Evolutionary conservation across 2,888 invertebrate species (phyloP).

Genomic region (Pseudococcus viburni): DNA sequence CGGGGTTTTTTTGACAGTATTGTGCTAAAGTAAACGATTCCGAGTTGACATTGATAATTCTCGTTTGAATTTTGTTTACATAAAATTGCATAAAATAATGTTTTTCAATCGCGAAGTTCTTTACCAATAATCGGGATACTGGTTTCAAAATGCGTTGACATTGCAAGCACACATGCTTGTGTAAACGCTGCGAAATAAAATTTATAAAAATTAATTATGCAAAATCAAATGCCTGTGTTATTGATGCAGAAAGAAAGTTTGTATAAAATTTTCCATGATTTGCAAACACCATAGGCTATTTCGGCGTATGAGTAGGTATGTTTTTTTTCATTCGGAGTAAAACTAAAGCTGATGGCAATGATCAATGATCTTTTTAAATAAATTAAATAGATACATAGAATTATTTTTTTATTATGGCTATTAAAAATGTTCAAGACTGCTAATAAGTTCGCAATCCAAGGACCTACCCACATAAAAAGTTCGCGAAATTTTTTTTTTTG

Average conservation of each 20-base stretch:
- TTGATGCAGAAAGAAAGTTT: background rate
- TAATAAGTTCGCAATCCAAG: too few relatives aligned
- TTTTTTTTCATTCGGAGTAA: too few relatives aligned
- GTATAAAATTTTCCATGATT: background rate
- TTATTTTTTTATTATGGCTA: too few relatives aligned
- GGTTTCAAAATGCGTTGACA: slow-evolving; percentile 18
- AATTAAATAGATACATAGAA: too few relatives aligned
- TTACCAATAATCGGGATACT: background rate
- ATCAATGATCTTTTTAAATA: too few relatives aligned
- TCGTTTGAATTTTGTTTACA: background rate
- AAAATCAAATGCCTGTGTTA: background rate
- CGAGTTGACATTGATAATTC: slow-evolving; percentile 2
- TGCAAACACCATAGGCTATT: background rate
- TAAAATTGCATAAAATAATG: background rate
- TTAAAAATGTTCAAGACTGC: too few relatives aligned
- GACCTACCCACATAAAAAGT: too few relatives aligned
- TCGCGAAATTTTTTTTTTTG: too few relatives aligned
- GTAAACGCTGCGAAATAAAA: background rate
- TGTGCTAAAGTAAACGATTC: background rate
- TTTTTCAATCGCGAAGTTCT: background rate
- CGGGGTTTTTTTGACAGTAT: background rate
- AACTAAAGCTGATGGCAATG: background rate
- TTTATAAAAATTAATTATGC: background rate
- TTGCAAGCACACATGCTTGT: background rate
- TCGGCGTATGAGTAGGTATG: too few relatives aligned